A percentile compares a stretch with the other conserved stretches of the same genome.
phyloP scores from a whole-genome alignment of 2,113 vertebrate genomes.

The Baryphthengus martii region DNA sequence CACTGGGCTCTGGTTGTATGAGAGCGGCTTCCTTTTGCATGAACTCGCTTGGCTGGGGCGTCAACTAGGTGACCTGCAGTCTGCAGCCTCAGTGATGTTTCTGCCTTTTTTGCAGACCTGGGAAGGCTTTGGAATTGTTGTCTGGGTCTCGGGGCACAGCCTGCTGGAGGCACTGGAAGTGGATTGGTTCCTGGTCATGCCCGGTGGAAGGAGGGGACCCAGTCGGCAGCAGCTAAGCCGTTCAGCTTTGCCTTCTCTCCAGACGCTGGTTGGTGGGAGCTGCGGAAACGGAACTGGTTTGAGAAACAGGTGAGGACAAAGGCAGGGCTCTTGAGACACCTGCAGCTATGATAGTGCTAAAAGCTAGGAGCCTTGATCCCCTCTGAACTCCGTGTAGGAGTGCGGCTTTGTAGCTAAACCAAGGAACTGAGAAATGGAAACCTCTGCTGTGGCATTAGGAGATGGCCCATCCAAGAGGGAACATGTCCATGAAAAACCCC shows the following conservation, averaged over 20 bases:
- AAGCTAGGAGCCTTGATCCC: neutral
- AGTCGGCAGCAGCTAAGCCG: constrained; percentile 99
- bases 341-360: neutral
- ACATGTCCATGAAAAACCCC: neutral
- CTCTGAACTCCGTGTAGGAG: fast-evolving
- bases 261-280: constrained; percentile 92
- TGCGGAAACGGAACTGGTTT: constrained; percentile 90
- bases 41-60: neutral
- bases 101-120: constrained; percentile 67
- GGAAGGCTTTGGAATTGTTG: constrained; percentile 50
- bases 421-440: neutral
- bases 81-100: neutral
- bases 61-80: neutral
- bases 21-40: neutral
- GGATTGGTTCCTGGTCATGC: constrained; percentile 86
- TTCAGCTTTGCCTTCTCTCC: constrained; percentile 94
- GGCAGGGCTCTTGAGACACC: neutral
- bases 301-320: constrained; percentile 86
- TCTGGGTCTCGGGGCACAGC: constrained; percentile 62
- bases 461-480: neutral
- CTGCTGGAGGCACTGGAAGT: constrained; percentile 73
- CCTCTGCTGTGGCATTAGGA: neutral
- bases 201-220: constrained; percentile 98
- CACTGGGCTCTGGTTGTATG: neutral
- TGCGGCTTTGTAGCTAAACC: neutral